Percentiles rank a stretch among this genome's conserved stretches.
Conservation (phyloP, 2,113 vertebrate genomes). For the Progne subis region DNA sequence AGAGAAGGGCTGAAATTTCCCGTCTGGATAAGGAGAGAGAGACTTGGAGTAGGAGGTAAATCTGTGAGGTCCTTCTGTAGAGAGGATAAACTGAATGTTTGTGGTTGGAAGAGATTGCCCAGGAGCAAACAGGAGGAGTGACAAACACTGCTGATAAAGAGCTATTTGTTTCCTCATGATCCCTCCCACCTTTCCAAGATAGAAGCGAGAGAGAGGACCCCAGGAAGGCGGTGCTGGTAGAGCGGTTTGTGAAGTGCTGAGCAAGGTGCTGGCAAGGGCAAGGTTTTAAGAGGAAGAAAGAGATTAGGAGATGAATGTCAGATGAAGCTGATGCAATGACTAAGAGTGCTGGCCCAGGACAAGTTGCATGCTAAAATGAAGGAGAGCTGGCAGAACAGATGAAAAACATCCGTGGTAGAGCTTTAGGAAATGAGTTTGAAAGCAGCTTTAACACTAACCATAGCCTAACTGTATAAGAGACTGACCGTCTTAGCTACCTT, state of each 20-base stretch:
- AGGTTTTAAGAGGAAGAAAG: neutral
- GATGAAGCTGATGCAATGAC: neutral
- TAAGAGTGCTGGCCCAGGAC: neutral
- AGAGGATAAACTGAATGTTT: neutral
- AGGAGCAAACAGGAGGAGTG: neutral
- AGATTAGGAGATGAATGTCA: neutral
- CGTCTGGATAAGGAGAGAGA: neutral
- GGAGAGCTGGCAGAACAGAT: neutral
- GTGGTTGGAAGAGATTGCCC: neutral
- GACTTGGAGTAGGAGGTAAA: neutral
- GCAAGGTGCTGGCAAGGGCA: neutral
- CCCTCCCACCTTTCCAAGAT: neutral
- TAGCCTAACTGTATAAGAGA: neutral
- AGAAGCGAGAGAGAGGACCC: neutral
- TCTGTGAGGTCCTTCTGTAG: neutral
- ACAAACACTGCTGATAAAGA: neutral
- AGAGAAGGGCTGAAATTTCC: neutral
- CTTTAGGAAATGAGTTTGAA: neutral
- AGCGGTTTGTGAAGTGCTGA: neutral
- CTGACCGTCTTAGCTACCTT: neutral
- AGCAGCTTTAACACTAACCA: neutral
- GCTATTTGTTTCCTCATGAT: neutral
- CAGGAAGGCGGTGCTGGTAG: neutral
- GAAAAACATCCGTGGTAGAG: neutral
- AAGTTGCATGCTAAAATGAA: neutral